Evolutionary conservation across 2,888 invertebrate species (phyloP).

Genomic region (Hypena proboscidalis): DNA sequence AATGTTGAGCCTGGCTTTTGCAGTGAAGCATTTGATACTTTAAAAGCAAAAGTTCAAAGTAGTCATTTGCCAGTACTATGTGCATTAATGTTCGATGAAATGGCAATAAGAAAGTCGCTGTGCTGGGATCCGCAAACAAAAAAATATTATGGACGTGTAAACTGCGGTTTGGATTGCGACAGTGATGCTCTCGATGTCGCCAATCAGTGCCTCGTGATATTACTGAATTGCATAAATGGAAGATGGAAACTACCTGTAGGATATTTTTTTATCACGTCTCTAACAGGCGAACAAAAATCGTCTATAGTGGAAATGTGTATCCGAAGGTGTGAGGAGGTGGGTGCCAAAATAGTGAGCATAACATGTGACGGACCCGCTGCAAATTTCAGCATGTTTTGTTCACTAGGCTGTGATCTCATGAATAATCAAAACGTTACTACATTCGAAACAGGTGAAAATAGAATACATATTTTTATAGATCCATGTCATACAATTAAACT

Average conservation of each 20-base stretch:
- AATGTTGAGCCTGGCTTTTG: slow-evolving; percentile 5
- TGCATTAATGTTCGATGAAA: slow-evolving; percentile 7
- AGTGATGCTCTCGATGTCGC: background rate
- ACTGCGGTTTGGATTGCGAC: background rate
- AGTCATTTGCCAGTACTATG: slow-evolving; percentile 1
- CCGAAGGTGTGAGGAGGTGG: background rate
- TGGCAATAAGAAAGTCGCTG: slow-evolving; percentile 7
- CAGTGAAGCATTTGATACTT: slow-evolving; percentile 2
- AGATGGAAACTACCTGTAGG: slow-evolving; percentile 4
- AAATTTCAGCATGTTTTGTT: no score
- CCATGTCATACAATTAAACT: no score
- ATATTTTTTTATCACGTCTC: slow-evolving; percentile 1
- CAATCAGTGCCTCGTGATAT: background rate
- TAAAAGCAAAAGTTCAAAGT: slow-evolving; percentile 3
- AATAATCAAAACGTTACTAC: no score
- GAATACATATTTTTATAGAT: no score
- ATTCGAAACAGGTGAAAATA: no score
- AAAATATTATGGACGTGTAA: background rate
- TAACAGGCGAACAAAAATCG: background rate
- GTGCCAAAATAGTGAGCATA: background rate
- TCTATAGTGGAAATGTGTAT: background rate
- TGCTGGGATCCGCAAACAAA: background rate
- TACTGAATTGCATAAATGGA: background rate
- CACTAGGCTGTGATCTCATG: no score
- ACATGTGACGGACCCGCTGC: slow-evolving; percentile 6